Base-by-base conservation (phyloP, 2,888 invertebrate genomes). In the Pecten maximus region DNA sequence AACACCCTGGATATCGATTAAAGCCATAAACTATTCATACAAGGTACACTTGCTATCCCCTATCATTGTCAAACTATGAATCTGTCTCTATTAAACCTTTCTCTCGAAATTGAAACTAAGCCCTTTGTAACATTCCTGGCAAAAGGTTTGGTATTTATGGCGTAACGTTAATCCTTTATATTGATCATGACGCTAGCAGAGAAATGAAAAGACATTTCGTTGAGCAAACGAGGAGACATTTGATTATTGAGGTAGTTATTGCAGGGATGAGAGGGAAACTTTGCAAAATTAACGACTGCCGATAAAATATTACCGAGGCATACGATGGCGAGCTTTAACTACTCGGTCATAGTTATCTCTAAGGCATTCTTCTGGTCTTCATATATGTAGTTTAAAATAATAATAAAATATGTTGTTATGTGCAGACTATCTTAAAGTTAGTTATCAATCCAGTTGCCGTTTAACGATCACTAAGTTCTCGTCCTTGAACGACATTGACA, bases 1-100 rank as follows among this genome's bases (percentile, higher is more conserved):
- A 28, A 74, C 23, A 54, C 74, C 8, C 74, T 28, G 8, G 35
- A 35, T 74, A 74, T 74, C 74, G 74, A 74, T 74, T 74, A 23
- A 10, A 10, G 35, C 74, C 28, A 74, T 8, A 74, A 28, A 74
- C 28, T 74, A 74, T 74, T 74, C 74, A 74, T 74, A 35, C 28
- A 74, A 74, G 74, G 74, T 74, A 74, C 74, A 74, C 28, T 74
- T 35, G 74, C 74, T 35, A 74, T 15, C 74, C 35, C 74, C 74
- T 74, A n/a, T 74, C 35, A 74, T 74, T 74, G 35, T 35, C 35
- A 74, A 10, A 74, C 35, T 74, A 35, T 35, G 35, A 74, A 74
- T 74, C 35, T n/a, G 60, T 60, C 60, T 74, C 74, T 74, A 35
- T 74, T 28, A 74, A 74, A 35, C 0, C 23, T 74, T 35, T 74